These are phyloP conservation scores for Aleadryas rufinucha DNA, from an alignment of 2,113 vertebrate genomes.

Conservation along the genomic window DNA sequence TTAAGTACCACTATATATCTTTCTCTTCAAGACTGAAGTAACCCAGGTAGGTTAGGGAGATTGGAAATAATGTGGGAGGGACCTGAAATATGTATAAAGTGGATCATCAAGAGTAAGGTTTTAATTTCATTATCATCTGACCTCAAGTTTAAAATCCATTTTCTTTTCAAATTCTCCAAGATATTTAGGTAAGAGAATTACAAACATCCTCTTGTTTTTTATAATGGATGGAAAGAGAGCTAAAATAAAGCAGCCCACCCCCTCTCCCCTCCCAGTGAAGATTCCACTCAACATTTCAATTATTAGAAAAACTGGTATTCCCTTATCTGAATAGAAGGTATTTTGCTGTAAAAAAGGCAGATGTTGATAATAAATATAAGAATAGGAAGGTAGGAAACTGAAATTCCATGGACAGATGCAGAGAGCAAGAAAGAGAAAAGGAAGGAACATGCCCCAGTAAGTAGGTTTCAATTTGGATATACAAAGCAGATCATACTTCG, in stretches of 20 bases:
- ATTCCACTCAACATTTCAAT: neutral
- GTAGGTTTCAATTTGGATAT: neutral
- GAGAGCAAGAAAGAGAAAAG: neutral
- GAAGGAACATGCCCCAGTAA: neutral
- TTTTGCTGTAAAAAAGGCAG: slow-evolving; percentile 9
- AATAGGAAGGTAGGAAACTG: neutral
- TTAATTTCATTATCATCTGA: neutral
- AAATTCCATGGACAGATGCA: neutral
- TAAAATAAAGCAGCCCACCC: neutral
- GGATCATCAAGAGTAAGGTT: neutral
- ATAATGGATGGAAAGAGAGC: neutral
- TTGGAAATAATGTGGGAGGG: neutral
- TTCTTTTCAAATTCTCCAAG: neutral
- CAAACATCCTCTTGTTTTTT: neutral
- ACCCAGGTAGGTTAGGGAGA: neutral
- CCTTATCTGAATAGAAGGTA: neutral
- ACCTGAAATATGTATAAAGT: neutral
- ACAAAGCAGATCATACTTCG: neutral
- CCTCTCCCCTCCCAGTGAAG: neutral
- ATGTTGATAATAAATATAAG: neutral
- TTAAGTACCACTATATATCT: neutral
- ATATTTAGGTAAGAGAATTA: neutral
- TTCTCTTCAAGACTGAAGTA: neutral
- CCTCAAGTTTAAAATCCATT: neutral
- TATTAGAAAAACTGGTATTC: neutral